These are phyloP conservation scores for Sebastiscus albofasciatus DNA, from an alignment of 2,797 vertebrate species.

Conservation along the genomic window DNA sequence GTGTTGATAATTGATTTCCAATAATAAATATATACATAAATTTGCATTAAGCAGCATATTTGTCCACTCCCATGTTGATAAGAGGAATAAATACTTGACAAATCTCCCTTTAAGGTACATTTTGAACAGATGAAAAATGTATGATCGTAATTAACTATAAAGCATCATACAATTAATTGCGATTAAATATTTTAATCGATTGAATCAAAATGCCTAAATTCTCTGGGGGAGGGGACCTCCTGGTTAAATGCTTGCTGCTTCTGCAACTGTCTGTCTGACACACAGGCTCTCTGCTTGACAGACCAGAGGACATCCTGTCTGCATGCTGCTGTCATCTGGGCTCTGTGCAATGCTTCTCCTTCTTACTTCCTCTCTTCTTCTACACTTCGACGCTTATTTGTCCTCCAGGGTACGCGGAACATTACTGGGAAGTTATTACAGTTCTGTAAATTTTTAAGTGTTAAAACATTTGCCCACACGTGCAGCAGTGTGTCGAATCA, in stretches of 20 bases:
- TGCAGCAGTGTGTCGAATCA: constrained; percentile 13
- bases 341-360: constrained; percentile 47
- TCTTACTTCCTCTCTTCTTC: constrained; percentile 69
- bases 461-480: not conserved
- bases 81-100: too few species aligned
- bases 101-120: too few species aligned
- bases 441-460: constrained; percentile 5
- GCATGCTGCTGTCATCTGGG: constrained; percentile 55
- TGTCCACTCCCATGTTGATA: too few species aligned
- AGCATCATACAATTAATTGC: too few species aligned
- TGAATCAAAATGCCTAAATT: not conserved
- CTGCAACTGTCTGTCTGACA: constrained; percentile 20
- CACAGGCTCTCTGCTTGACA: constrained; percentile 71
- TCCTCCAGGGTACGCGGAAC: not conserved
- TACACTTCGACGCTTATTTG: constrained; percentile 17
- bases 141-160: too few species aligned
- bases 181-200: too few species aligned
- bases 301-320: constrained; percentile 78
- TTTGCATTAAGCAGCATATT: too few species aligned
- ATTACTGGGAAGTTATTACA: constrained; percentile 31
- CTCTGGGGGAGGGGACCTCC: not conserved
- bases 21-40: not conserved
- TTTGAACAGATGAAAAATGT: too few species aligned
- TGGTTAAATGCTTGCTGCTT: constrained; percentile 11
- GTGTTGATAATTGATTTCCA: too few species aligned